phyloP scores from a whole-genome alignment of 2,888 invertebrate species.

The Tipula confusa region DNA sequence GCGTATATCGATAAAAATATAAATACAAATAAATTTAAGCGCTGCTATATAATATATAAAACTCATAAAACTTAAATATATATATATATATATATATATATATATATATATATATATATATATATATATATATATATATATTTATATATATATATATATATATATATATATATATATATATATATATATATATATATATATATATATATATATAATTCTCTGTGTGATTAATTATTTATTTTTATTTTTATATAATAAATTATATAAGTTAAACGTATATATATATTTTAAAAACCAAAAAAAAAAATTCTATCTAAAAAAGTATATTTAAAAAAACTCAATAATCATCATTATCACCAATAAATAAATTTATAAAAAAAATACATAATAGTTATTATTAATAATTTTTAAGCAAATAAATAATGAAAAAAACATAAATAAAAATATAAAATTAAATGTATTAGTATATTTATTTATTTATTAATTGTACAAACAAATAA shows the following conservation, averaged over 20 bases:
- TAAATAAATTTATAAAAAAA: too few relatives aligned
- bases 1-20: too few relatives aligned
- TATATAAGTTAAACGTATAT: background rate
- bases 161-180: constrained; percentile 6
- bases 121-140: constrained; percentile 9
- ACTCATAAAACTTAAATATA: too few relatives aligned
- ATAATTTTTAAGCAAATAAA: background rate
- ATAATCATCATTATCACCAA: background rate
- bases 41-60: too few relatives aligned
- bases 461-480: constrained; percentile 25
- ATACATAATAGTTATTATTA: background rate
- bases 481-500: constrained; percentile 6
- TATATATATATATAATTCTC: background rate
- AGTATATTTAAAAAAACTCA: background rate
- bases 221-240: background rate
- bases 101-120: constrained; percentile 3
- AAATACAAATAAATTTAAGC: too few relatives aligned
- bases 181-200: constrained; percentile 6
- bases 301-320: background rate
- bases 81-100: too few relatives aligned
- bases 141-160: background rate
- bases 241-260: constrained; percentile 10
- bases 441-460: constrained; percentile 21
- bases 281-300: background rate
- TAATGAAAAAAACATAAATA: background rate